Conservation (phyloP, 2,797 vertebrate species). For the Podarcis lilfordi region DNA sequence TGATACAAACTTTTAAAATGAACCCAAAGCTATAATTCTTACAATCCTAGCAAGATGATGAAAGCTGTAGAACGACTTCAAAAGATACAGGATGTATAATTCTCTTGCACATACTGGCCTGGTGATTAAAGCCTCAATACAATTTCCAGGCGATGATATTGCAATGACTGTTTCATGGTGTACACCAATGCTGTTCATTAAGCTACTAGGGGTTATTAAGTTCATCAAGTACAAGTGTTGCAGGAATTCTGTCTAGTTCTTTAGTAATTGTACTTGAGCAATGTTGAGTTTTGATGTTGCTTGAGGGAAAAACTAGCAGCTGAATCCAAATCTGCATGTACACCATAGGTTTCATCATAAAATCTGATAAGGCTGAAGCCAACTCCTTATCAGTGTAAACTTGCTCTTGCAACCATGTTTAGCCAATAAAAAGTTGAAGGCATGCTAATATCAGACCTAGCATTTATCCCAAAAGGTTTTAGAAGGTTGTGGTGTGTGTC, state of each 20-base stretch:
- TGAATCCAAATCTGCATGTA: background rate
- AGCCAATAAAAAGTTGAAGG: background rate
- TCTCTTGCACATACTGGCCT: background rate
- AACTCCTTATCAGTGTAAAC: background rate
- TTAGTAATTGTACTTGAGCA: conserved; percentile 1
- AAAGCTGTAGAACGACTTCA: background rate
- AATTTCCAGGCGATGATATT: background rate
- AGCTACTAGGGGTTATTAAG: conserved; percentile 13
- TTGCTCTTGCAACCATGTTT: background rate
- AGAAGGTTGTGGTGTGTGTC: too few species aligned
- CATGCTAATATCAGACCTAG: background rate
- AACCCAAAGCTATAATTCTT: background rate
- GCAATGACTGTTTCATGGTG: background rate
- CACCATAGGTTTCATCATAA: background rate
- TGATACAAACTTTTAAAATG: background rate
- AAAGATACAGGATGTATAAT: background rate
- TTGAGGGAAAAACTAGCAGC: background rate
- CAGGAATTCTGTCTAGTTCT: background rate
- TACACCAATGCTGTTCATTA: background rate
- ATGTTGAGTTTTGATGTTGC: background rate
- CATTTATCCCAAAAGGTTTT: background rate
- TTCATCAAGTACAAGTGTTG: background rate
- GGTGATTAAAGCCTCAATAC: background rate
- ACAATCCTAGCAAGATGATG: background rate
- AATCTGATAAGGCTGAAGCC: background rate